Evolutionary conservation across 2,888 invertebrate genomes (phyloP).

Genomic region (Nemurella pictetii): DNA sequence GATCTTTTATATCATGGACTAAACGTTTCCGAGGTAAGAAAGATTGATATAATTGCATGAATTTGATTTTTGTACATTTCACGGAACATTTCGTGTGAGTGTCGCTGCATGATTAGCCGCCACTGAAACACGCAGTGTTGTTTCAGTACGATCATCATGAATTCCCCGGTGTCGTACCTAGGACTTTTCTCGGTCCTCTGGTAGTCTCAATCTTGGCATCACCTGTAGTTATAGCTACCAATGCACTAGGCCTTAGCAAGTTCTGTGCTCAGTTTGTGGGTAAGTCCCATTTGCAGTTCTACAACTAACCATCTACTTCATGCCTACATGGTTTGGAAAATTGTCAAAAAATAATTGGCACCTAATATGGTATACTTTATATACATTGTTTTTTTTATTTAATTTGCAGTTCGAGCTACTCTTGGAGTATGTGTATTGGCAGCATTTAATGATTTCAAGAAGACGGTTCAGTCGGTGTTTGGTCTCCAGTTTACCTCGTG

Average conservation of each 20-base stretch:
- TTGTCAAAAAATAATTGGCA: no score
- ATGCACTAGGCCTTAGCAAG: conserved; percentile 73
- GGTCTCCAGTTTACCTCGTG: conserved; percentile 78
- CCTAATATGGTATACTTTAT: no score
- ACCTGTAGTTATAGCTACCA: conserved; percentile 71
- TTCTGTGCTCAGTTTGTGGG: conserved; percentile 88
- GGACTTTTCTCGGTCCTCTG: conserved; percentile 92
- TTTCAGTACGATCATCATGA: conserved; percentile 96
- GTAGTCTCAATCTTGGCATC: conserved; percentile 75
- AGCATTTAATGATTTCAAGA: conserved; percentile 73
- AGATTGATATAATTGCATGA: not conserved
- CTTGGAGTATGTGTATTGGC: conserved; percentile 76
- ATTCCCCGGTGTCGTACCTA: conserved; percentile 96
- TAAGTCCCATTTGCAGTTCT: conserved; percentile 53
- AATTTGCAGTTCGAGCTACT: conserved; percentile 75
- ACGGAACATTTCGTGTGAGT: not conserved
- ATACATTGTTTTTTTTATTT: conserved; percentile 38
- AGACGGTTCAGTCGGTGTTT: conserved; percentile 74
- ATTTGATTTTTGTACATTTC: not conserved
- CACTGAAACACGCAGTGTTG: conserved; percentile 30
- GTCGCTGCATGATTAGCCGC: not conserved
- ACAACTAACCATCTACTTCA: not conserved
- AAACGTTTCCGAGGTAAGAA: conserved; percentile 78
- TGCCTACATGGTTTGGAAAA: no score
- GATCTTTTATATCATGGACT: conserved; percentile 88